These are phyloP conservation scores for Brachionus rubens DNA, from an alignment of 1,140 invertebrate species.

Conservation along the genomic window DNA sequence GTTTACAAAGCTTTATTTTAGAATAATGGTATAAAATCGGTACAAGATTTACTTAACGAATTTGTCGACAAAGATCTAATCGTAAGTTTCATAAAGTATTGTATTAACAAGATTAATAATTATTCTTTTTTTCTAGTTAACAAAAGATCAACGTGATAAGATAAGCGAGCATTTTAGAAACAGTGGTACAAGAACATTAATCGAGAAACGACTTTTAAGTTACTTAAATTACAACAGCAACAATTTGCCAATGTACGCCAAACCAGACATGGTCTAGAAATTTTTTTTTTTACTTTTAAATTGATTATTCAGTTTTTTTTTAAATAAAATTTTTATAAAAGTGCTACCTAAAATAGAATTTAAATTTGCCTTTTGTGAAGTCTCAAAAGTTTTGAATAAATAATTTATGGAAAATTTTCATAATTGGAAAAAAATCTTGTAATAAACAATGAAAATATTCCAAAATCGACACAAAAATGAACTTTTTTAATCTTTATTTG, in stretches of 20 bases:
- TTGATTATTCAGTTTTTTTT: not conserved
- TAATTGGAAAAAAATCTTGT: too few species aligned
- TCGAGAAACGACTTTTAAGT: constrained; percentile 57
- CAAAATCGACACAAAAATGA: too few species aligned
- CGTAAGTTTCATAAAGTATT: constrained; percentile 50
- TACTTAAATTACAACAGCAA: constrained; percentile 60
- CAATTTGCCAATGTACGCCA: constrained; percentile 61
- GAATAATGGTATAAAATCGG: constrained; percentile 51
- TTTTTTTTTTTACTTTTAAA: not conserved
- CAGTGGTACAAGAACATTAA: constrained; percentile 51
- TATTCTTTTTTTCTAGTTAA: constrained; percentile 48
- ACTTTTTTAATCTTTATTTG: too few species aligned
- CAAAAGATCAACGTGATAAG: constrained; percentile 50
- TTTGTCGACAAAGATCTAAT: constrained; percentile 57
- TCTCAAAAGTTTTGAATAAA: too few species aligned
- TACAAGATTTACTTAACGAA: constrained; percentile 55
- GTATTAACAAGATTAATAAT: not conserved
- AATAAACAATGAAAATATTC: too few species aligned
- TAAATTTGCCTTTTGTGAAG: too few species aligned
- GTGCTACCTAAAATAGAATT: not conserved
- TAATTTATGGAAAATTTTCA: too few species aligned
- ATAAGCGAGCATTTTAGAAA: constrained; percentile 47
- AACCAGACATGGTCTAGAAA: constrained; percentile 58
- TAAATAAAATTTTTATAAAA: not conserved
- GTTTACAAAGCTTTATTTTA: constrained; percentile 48